Evolutionary conservation across 2,797 vertebrate species (phyloP).

Genomic region (Myotis daubentonii): DNA sequence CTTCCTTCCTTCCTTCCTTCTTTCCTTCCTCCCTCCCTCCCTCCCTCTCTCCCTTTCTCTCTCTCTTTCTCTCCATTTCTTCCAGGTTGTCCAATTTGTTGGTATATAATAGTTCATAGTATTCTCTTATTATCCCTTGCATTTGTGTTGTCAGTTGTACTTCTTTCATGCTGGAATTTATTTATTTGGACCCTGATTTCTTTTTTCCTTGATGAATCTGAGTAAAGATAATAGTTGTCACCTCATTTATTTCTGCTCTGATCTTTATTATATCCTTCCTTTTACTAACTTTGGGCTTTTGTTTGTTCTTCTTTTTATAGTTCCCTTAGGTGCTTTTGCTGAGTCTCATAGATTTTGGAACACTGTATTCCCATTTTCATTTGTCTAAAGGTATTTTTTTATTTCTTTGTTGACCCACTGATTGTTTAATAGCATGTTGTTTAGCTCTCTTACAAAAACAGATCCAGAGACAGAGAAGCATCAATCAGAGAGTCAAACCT

Average conservation of each 20-base stretch:
- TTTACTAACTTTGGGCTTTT: not conserved
- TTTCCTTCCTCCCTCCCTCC: not conserved
- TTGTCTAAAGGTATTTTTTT: not conserved
- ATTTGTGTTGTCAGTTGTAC: not conserved
- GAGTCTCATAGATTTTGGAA: not conserved
- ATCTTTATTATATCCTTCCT: not conserved
- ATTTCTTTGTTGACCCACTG: not conserved
- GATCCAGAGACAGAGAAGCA: too few relatives aligned
- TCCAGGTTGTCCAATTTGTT: not conserved
- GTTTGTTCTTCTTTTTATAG: not conserved
- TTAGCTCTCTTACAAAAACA: not conserved
- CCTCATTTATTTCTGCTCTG: not conserved
- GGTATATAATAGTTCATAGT: too few relatives aligned
- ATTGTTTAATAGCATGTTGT: not conserved
- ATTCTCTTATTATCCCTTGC: not conserved
- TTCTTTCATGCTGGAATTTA: not conserved
- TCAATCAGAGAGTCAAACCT: too few relatives aligned
- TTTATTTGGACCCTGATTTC: not conserved
- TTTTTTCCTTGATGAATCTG: not conserved
- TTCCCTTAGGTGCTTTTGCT: not conserved
- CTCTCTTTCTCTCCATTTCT: not conserved
- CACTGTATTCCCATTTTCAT: not conserved
- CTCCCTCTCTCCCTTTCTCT: not conserved
- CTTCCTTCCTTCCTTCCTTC: accelerated
- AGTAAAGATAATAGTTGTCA: not conserved